Evolutionary conservation across 2,797 vertebrate genomes (phyloP).

Genomic region (Pristis pectinata): DNA sequence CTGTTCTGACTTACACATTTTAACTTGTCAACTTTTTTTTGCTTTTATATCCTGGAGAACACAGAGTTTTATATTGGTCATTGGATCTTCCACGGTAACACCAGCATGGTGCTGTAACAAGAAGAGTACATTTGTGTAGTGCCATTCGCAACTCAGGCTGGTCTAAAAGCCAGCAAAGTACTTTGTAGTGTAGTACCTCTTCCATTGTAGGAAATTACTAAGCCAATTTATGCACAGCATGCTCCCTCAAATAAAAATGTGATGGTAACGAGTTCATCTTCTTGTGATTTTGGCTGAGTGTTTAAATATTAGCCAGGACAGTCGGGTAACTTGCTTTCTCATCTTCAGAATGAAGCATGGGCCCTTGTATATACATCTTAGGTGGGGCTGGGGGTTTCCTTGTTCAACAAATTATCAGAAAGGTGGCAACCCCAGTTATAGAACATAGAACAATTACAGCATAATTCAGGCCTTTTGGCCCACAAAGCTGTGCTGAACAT

Average conservation of each 20-base stretch:
- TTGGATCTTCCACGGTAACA: not conserved
- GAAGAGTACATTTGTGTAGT: not conserved
- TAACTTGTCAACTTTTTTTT: not conserved
- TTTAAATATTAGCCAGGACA: not conserved
- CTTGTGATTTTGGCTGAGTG: not conserved
- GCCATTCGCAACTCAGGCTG: not conserved
- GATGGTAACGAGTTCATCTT: not conserved
- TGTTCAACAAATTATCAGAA: not conserved
- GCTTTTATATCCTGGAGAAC: not conserved
- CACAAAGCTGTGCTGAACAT: no score
- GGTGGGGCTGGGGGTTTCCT: not conserved
- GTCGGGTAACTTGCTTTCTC: not conserved
- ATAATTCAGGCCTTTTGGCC: no score
- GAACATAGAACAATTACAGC: no score
- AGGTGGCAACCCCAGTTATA: not conserved
- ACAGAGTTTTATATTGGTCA: not conserved
- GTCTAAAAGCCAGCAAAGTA: not conserved
- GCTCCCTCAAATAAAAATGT: not conserved
- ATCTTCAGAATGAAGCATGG: not conserved
- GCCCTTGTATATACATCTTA: not conserved
- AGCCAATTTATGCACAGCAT: not conserved
- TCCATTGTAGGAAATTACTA: not conserved
- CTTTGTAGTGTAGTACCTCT: not conserved
- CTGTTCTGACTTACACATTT: not conserved
- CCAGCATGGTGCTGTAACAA: no score